Base-by-base conservation (phyloP, 2,797 vertebrate species). In the Meriones psammophilus region DNA sequence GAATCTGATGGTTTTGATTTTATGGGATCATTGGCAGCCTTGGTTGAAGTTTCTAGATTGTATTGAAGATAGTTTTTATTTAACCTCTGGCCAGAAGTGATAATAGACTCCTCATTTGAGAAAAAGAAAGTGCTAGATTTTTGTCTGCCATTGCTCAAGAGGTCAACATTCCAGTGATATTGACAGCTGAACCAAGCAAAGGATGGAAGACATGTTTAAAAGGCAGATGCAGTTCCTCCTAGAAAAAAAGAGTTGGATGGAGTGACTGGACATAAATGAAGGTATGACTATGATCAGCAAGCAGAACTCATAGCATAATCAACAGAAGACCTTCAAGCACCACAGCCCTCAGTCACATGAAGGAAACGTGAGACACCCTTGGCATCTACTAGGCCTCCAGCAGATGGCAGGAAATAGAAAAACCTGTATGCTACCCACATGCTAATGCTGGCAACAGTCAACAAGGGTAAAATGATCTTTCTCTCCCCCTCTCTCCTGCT, bases 1-100 rank as follows among this genome's bases (percentile, higher is more conserved):
- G 14, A 91, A 26, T 8, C 4, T 78, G 90, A 71, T 64, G 54
- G n/a, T 58, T 94, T 95, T 86, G 22, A 68, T 83, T 28, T 87
- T 39, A 86, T 28, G 33, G 15, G 3, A 28, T 84, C 24, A 15
- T 80, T 54, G n/a, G 33, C 18, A 68, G 3, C 18, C 18, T 64
- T 81, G 33, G 10, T 92, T 9, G 86, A 30, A 54, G 22, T 84
- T 92, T 83, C 71, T 77, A 20, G 18, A 74, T 30, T 28, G 3
- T 12, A 69, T 36, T 5, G 3, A 85, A 79, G 1, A 28, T 26
- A 54, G 8, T 58, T 78, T 91, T 86, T 86, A n/a, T 91, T 64
- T 30, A 66, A 33, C 76, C 9, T 89, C 20, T 81, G 33, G n/a
- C 79, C 36, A 85, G 22, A 39, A 92, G 50, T 46, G 5, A 74